Evolutionary conservation across 2,113 vertebrate genomes (phyloP), one percentile per base, ranked within the genome.

Genomic region (Pelusios castaneus): DNA sequence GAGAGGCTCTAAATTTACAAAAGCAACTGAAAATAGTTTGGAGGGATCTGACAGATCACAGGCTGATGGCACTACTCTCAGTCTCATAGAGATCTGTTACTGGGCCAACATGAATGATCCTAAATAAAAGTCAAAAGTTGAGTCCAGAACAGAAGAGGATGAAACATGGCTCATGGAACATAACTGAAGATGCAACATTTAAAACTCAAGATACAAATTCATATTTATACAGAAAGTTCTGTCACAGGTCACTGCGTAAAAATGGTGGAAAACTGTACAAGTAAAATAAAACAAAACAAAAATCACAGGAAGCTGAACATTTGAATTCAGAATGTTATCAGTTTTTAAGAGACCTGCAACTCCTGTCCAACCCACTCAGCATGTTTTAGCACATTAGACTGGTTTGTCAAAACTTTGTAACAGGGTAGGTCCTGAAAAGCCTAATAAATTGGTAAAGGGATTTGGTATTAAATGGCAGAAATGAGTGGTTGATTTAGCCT

Each of bases 161-260:
- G 45, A 87, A 38, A 38, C 63, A 67, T 67, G 55, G 11, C 22
- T 1, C 0, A 4, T 56, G 67, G 11, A 13, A 43, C 11, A 25
- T 67, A 17, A 34, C 63, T 19, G 13, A 58, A 58, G 56, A 29
- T n/a, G 5, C 63, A 67, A 34, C 8, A 16, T 67, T n/a, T 67
- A 67, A 16, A 67, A 67, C 56, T 58, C 24, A 29, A 58, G 27
- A 70, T 55, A 16, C 45, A 27, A 6, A 38, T 60, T 76, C 58
- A 3, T 0, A 4, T 2, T 83, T 54, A 4, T 55, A 22, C 38
- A 38, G 45, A 60, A 47, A 21, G 25, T 34, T 0, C 2, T 83
- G 29, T 17, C n/a, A 41, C 10, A 2, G 19, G 34, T 0, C 31
- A 5, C 14, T 38, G 51, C 41, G 41, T 77, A 67, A n/a, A 89